Evolutionary conservation across 2,113 vertebrate species (phyloP).

Genomic region (Entelurus aequoreus): DNA sequence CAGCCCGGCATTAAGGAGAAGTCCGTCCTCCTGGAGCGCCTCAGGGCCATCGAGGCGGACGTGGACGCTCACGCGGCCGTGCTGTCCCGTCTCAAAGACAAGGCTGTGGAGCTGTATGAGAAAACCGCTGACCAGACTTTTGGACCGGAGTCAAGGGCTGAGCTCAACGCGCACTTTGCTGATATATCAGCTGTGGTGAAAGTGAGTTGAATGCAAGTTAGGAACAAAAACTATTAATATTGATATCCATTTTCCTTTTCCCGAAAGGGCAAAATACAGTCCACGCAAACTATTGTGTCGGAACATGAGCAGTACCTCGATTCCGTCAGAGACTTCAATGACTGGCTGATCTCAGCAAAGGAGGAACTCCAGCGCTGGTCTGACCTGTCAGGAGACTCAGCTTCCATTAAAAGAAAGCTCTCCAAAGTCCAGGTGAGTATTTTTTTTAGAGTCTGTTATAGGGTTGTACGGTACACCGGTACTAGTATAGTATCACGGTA

Average conservation of each 20-base stretch:
- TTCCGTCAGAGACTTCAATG: slow-evolving; percentile 88
- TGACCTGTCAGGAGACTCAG: slow-evolving; percentile 83
- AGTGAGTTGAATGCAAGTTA: slow-evolving; percentile 64
- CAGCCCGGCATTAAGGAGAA: slow-evolving; percentile 91
- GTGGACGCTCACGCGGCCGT: slow-evolving; percentile 74
- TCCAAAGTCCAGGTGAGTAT: slow-evolving; percentile 83
- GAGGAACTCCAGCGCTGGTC: slow-evolving; percentile 97
- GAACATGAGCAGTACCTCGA: slow-evolving; percentile 89
- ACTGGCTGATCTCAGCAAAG: slow-evolving; percentile 93
- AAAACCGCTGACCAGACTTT: slow-evolving; percentile 84
- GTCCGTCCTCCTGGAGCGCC: slow-evolving; percentile 79
- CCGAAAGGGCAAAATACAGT: slow-evolving; percentile 85
- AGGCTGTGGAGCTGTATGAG: slow-evolving; percentile 79
- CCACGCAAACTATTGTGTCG: slow-evolving; percentile 83
- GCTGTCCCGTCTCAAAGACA: slow-evolving; percentile 74
- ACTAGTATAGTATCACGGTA: too few species aligned
- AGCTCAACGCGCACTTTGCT: slow-evolving; percentile 82
- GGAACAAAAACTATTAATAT: neutral
- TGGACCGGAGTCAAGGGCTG: slow-evolving; percentile 74
- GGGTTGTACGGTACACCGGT: too few species aligned
- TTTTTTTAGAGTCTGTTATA: neutral
- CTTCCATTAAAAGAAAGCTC: slow-evolving; percentile 83
- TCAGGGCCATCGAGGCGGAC: slow-evolving; percentile 81
- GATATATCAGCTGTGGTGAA: slow-evolving; percentile 86
- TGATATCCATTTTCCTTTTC: slow-evolving; percentile 1